Evolutionary conservation across 1,140 invertebrate species (phyloP), one percentile per base, ranked within the genome.

Genomic region (Brachionus rotundiformis): DNA sequence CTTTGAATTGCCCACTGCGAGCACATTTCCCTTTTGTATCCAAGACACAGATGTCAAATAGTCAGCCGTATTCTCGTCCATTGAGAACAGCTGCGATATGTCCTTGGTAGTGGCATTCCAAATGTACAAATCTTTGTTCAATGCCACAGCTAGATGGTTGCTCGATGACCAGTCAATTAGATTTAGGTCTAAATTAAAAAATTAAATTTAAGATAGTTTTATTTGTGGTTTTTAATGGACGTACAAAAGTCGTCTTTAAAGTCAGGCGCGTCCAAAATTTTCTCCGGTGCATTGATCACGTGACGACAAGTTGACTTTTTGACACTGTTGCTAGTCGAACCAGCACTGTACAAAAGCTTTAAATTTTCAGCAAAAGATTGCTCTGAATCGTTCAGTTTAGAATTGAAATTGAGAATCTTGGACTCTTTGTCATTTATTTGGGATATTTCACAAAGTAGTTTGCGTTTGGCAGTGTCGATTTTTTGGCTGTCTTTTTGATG

Each of bases 191-290:
- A 23, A 98, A 89, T 96, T 98, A 49, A 49, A 49, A 16, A 19
- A 19, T n/a, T 6, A 23, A 49, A 23, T 16, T 16, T 5, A 49
- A 49, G 16, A 19, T 8, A 47, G n/a, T 47, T 47, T 47, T 47
- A n/a, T 47, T 47, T n/a, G 10, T 47, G 4, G 7, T 13, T 33
- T 31, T 63, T n/a, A 94, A 93, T 49, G 1, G 19, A 8, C 47
- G 16, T 54, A 54, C 47, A 98, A 89, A 96, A 98, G 89, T 98
- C 96, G 88, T 98, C 94, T 25, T 96, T 89, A 84, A 98, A 94
- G 85, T 98, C 95, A 82, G 96, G 96, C 29, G 96, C 96, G 91
- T 98, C 96, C 27, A 98, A 89, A 85, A 98, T 96, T 83, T 94
- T 91, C 85, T 98, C 95, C 16, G 96, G 94, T 76, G 92, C 92